A percentile compares a stretch with the other conserved stretches of the same genome.
phyloP scores from a whole-genome alignment of 2,797 vertebrate species.

The Crocidura indochinensis region DNA sequence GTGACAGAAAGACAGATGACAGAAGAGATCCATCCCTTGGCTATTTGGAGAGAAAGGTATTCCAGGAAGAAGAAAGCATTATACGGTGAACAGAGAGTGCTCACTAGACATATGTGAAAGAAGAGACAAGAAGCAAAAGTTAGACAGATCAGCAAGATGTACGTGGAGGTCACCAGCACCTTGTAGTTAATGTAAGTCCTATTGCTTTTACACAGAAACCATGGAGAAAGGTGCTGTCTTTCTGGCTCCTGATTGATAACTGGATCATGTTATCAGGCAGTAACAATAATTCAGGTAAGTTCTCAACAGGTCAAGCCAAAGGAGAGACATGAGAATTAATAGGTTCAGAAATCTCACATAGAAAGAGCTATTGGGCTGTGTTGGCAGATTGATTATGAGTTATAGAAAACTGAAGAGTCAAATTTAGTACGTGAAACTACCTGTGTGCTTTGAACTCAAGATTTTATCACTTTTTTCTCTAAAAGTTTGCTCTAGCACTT shows the following conservation, averaged over 20 bases:
- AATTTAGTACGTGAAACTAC: too few relatives aligned
- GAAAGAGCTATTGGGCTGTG: rapidly evolving
- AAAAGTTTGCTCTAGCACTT: too few relatives aligned
- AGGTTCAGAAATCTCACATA: too few relatives aligned
- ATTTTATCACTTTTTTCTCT: too few relatives aligned
- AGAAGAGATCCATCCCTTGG: too few relatives aligned
- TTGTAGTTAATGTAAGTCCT: not conserved
- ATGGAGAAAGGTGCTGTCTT: not conserved
- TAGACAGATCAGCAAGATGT: too few relatives aligned
- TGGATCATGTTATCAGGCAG: too few relatives aligned
- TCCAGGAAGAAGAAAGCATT: not conserved
- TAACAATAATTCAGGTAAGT: not conserved
- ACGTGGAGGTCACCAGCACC: rapidly evolving
- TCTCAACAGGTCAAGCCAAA: too few relatives aligned
- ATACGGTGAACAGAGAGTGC: not conserved
- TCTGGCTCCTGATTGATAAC: not conserved
- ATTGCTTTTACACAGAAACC: not conserved
- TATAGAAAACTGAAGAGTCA: not conserved
- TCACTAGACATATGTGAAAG: rapidly evolving
- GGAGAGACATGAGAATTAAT: too few relatives aligned
- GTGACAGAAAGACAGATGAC: too few relatives aligned
- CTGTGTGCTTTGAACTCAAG: too few relatives aligned
- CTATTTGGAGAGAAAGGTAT: not conserved
- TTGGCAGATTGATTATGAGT: rapidly evolving
- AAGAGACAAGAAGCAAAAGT: not conserved